These are phyloP conservation scores for Aspidoscelis tigris DNA, from an alignment of 2,113 vertebrate genomes.

Conservation along the genomic window DNA sequence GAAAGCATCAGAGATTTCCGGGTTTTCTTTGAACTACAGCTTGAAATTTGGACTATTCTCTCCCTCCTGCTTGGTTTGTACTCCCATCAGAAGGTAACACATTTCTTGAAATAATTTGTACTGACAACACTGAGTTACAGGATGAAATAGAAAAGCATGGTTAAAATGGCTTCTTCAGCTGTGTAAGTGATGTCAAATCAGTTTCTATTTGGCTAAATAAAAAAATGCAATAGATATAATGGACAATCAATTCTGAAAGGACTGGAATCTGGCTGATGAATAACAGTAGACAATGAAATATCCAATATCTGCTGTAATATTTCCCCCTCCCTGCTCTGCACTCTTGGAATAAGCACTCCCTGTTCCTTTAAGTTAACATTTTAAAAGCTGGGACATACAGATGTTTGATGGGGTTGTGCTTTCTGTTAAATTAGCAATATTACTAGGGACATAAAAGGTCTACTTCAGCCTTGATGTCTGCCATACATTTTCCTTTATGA, in stretches of 20 bases:
- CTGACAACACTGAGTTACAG: conserved; percentile 22
- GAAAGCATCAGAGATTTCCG: not conserved
- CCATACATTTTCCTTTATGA: conserved; percentile 73
- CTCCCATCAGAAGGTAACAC: not conserved
- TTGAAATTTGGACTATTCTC: not conserved
- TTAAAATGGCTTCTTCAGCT: conserved; percentile 35
- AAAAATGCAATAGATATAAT: conserved; percentile 29
- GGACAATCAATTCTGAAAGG: conserved; percentile 26
- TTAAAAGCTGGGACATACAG: conserved; percentile 58
- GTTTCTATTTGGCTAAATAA: not conserved
- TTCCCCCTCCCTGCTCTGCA: conserved; percentile 22
- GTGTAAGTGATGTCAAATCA: conserved; percentile 13
- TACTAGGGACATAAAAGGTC: conserved; percentile 71
- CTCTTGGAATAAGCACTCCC: conserved; percentile 35
- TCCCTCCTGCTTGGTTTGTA: not conserved
- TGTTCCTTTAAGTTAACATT: conserved; percentile 64
- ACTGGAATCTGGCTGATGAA: conserved; percentile 8
- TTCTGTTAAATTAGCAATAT: conserved; percentile 70
- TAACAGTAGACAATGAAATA: conserved; percentile 27
- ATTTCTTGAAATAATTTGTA: conserved; percentile 34
- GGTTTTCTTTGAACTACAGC: conserved; percentile 34
- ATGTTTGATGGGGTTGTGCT: conserved; percentile 59
- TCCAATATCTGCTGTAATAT: conserved; percentile 16
- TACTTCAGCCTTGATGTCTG: conserved; percentile 71
- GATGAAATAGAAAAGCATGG: conserved; percentile 30